Conservation (phyloP, 2,113 vertebrate species). For the Brachyhypopomus occidentalis region DNA sequence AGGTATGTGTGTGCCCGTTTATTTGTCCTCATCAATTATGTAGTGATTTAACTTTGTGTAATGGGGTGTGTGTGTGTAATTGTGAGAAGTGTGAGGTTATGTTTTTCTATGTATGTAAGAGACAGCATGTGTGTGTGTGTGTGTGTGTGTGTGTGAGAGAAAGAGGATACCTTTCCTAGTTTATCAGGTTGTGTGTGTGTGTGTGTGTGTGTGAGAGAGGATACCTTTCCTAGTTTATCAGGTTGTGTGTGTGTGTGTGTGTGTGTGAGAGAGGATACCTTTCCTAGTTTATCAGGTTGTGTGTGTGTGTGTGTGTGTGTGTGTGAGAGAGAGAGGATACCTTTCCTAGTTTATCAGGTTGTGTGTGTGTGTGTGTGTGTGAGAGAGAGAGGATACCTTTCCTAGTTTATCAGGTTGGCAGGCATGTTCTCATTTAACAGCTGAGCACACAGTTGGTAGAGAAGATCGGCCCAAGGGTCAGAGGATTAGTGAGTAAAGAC, state of each 20-base stretch:
- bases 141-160: not conserved
- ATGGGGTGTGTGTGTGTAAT: no score
- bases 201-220: conserved; percentile 29
- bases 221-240: conserved; percentile 58
- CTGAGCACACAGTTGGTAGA: conserved; percentile 53
- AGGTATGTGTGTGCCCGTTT: no score
- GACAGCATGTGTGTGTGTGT: not conserved
- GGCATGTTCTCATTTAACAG: conserved; percentile 60
- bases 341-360: not conserved
- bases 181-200: conserved; percentile 51
- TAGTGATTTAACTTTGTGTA: no score
- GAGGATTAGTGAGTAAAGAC: conserved; percentile 51
- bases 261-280: no score
- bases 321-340: not conserved
- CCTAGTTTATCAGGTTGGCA: conserved; percentile 58
- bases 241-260: conserved; percentile 13
- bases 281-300: no score
- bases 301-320: not conserved
- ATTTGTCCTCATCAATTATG: no score
- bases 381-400: conserved; percentile 37
- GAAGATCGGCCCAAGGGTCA: conserved; percentile 46
- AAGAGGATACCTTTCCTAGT: conserved; percentile 49
- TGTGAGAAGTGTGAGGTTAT: no score
- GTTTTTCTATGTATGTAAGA: no score
- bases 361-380: conserved; percentile 23